Evolutionary conservation across 1,140 invertebrate species (phyloP).

Genomic region (Pogonognathellus flavescens): DNA sequence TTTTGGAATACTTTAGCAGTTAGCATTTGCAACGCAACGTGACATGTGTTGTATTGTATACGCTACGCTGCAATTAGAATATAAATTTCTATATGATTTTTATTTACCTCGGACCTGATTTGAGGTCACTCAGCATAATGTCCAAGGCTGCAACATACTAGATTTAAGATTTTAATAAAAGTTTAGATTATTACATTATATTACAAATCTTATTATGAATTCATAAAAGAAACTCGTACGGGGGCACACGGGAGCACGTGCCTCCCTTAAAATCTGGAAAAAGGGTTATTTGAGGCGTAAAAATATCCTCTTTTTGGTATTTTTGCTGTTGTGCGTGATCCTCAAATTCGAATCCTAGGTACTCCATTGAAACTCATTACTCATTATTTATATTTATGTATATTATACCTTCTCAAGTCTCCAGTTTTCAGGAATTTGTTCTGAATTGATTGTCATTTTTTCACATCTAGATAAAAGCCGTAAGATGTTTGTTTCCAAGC

Average conservation of each 20-base stretch:
- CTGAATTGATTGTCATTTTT: constrained; percentile 58
- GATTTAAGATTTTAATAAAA: constrained; percentile 28
- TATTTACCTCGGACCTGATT: constrained; percentile 67
- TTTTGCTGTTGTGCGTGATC: too few species aligned
- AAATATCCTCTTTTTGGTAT: too few species aligned
- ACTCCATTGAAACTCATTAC: too few species aligned
- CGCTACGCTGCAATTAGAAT: too few species aligned
- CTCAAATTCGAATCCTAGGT: too few species aligned
- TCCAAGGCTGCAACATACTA: constrained; percentile 67
- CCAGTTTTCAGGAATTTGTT: constrained; percentile 56
- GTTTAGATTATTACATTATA: neutral
- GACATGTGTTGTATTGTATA: too few species aligned
- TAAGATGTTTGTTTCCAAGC: constrained; percentile 63
- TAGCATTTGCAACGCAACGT: too few species aligned
- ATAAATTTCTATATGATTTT: constrained; percentile 13
- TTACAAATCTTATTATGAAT: neutral
- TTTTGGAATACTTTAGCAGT: too few species aligned
- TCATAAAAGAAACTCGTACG: neutral
- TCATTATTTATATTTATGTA: too few species aligned
- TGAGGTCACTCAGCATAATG: constrained; percentile 67
- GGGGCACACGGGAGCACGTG: neutral
- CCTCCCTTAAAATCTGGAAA: too few species aligned
- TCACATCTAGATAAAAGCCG: constrained; percentile 60
- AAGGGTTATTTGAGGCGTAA: too few species aligned
- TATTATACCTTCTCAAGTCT: constrained; percentile 65